Evolutionary conservation across 2,888 invertebrate genomes (phyloP).

Genomic region (Conus canariensis): DNA sequence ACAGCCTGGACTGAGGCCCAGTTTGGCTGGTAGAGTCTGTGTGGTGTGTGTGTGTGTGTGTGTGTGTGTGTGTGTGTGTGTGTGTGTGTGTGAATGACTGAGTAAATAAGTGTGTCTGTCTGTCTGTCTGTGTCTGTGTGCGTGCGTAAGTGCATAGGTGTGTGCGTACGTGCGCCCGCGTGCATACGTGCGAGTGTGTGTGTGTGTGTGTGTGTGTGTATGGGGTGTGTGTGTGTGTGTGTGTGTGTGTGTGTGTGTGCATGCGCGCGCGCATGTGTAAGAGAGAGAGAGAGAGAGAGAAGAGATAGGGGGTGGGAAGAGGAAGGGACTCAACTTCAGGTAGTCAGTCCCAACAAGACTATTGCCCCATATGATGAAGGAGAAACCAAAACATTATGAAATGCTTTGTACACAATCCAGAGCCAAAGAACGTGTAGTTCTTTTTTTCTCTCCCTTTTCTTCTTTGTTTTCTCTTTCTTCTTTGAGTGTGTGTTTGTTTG

Average conservation of each 20-base stretch:
- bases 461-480: neutral
- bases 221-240: neutral
- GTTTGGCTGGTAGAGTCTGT: slow-evolving; percentile 63
- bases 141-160: neutral
- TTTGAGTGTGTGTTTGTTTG: neutral
- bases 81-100: neutral
- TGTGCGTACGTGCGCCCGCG: too few species aligned
- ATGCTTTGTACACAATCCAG: too few species aligned
- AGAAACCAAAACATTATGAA: too few species aligned
- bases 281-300: too few species aligned
- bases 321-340: too few species aligned
- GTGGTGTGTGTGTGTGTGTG: neutral
- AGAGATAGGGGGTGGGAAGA: too few species aligned
- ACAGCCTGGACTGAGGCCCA: slow-evolving; percentile 69
- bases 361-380: too few species aligned
- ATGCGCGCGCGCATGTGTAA: neutral
- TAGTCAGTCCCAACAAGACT: too few species aligned
- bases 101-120: neutral
- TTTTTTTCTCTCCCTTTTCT: neutral
- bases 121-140: slow-evolving; percentile 12
- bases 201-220: neutral
- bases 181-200: neutral
- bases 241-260: too few species aligned
- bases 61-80: neutral
- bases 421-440: too few species aligned